Base-by-base conservation (phyloP, 2,797 vertebrate genomes). In the Oceanodroma leucorhoa region DNA sequence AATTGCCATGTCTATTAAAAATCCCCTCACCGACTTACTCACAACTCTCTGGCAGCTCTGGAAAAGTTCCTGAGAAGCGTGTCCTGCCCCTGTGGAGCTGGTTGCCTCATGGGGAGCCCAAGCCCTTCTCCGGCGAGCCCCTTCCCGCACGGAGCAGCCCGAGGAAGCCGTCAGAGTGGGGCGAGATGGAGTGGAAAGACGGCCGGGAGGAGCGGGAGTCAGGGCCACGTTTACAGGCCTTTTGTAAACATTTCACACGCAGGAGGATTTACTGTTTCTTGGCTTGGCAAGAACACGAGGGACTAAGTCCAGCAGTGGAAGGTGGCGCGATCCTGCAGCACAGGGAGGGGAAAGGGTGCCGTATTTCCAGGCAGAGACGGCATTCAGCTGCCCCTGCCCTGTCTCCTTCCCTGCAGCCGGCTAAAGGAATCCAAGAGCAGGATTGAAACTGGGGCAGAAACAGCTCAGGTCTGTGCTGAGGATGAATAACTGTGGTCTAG, bases 101-200 rank as follows among this genome's bases (percentile, higher is more conserved):
- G 48, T 2, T 20, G 29, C 69, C 17, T 45, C 24, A 5, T 0
- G 3, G 32, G 40, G 41, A 80, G 18, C 60, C 36, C 45, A 26
- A 57, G 22, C 16, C 43, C 22, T 32, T 20, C 55, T 29, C 40
- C 1, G 2, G 1, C 0, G 5, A 70, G n/a, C 9, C 23, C 38
- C 46, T 69, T 91, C 46, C 71, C 5, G 0, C 4, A 0, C 0
- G 12, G 62, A 87, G 45, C n/a, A 57, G 53, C 38, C 41, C 2
- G 0, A 41, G 6, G 32, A 54, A 50, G 46, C 7, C 1, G 1
- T n/a, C 15, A 4, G 70, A 72, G 67, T 0, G 0, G 20, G 79
- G 38, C 0, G 9, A 76, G 67, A 43, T 24, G 60, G 71, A 84
- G 30, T 8, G 46, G 58, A 41, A 85, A 27, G 6, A 1, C 2